Evolutionary conservation across 1,140 invertebrate genomes (phyloP).

Genomic region (Brachionus rotundiformis): DNA sequence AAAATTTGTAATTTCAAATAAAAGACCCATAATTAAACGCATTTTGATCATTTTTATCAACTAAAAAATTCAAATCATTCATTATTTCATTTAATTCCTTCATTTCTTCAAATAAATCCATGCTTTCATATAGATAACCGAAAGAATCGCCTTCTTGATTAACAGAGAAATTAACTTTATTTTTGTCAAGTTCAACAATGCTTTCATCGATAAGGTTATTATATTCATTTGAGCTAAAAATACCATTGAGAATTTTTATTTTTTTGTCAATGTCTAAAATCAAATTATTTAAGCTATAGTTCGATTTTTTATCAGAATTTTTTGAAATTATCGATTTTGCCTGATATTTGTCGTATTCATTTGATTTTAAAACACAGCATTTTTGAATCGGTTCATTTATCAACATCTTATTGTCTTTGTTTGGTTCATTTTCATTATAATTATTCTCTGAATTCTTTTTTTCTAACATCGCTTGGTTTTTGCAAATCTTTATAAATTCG

Average conservation of each 20-base stretch:
- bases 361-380: background rate
- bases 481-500: slow-evolving; percentile 9
- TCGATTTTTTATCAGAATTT: slow-evolving; percentile 29
- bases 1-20: background rate
- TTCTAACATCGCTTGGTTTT: background rate
- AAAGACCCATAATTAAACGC: background rate
- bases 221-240: slow-evolving; percentile 21
- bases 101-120: slow-evolving; percentile 11
- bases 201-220: background rate
- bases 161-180: background rate
- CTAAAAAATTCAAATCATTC: slow-evolving; percentile 10
- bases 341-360: background rate
- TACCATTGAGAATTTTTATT: slow-evolving; percentile 8
- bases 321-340: background rate
- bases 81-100: slow-evolving; percentile 24
- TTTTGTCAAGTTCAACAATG: background rate
- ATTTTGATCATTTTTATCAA: background rate
- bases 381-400: background rate
- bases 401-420: background rate
- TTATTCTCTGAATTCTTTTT: background rate
- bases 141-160: background rate
- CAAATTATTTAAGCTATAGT: slow-evolving; percentile 8
- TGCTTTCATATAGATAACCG: background rate
- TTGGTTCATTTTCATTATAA: no score
- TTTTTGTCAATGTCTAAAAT: slow-evolving; percentile 40